Base-by-base conservation (phyloP, 2,113 vertebrate genomes). In the Neogobius melanostomus region DNA sequence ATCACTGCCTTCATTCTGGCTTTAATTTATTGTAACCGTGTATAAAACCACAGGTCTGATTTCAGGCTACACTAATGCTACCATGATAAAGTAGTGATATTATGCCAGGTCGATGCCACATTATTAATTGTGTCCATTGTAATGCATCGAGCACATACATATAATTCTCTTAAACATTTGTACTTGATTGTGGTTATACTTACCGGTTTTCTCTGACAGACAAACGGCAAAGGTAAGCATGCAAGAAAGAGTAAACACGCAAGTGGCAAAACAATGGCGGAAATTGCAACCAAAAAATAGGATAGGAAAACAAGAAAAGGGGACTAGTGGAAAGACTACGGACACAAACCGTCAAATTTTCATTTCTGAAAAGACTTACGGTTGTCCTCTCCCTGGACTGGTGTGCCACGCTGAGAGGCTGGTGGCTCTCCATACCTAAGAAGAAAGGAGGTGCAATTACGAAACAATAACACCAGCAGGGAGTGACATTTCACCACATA, bases 371-470 rank as follows among this genome's bases (percentile, higher is more conserved):
- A 15, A 5, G 43, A 96, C 96, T 96, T 90, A 98, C 96, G 75
- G 94, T 89, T 75, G 94, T 91, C 85, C 94, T 95, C 82, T 98
- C 95, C 89, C 94, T 95, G 74, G 95, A 93, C 86, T 95, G 95
- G 81, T 95, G 96, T 87, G 93, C 93, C 71, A 94, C 91, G 86
- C 94, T 93, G 79, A 95, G 92, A 75, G 93, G 92, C 85, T 95
- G 95, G 76, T 93, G 88, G 76, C 91, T 91, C 79, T 96, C 96
- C 82, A 93, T 82, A 82, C 92, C 93, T 88, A 88, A 42, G 80
- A 64, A 61, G 74, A 64, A 9, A 79, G 60, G 80, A 74, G 8
- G 71, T 1, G 2, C 12, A n/a, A 81, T 80, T 67, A 59, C 53
- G 45, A 59, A 8, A 28, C 14, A 8, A 4, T 1, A 44, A 5